Evolutionary conservation across 1,140 invertebrate genomes (phyloP).

Genomic region (Alviniconcha marisindica): DNA sequence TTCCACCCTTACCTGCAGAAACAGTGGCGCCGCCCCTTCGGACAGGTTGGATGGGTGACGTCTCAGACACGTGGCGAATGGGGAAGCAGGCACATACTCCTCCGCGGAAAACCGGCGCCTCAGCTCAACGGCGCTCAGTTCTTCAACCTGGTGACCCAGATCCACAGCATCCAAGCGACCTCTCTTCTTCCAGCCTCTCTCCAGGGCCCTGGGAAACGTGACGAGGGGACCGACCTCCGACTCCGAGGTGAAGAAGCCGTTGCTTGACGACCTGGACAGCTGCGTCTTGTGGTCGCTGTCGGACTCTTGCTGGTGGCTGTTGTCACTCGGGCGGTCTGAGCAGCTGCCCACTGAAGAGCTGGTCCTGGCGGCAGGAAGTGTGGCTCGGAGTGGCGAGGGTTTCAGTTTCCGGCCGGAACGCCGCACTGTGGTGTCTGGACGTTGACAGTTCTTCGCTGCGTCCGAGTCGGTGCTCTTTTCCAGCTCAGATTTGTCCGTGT

Average conservation of each 20-base stretch:
- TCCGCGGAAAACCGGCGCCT: slow-evolving; percentile 22
- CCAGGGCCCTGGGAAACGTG: background rate
- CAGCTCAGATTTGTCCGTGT: background rate
- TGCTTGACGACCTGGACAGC: slow-evolving; percentile 21
- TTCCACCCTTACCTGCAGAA: too few relatives aligned
- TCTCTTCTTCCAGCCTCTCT: background rate
- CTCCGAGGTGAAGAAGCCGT: slow-evolving; percentile 2
- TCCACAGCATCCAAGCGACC: background rate
- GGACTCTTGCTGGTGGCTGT: background rate
- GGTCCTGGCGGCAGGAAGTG: background rate
- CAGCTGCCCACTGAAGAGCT: background rate
- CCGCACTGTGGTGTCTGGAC: background rate
- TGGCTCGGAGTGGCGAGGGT: background rate
- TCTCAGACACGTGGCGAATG: background rate
- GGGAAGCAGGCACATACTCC: slow-evolving; percentile 23
- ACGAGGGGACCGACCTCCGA: slow-evolving; percentile 25
- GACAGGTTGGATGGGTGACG: slow-evolving; percentile 20
- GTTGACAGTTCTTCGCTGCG: background rate
- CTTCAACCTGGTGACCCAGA: background rate
- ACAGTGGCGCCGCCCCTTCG: slow-evolving; percentile 29
- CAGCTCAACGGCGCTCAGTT: background rate
- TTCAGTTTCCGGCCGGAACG: background rate
- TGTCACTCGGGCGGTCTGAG: background rate
- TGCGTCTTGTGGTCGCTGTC: background rate
- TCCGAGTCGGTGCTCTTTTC: too few relatives aligned